Evolutionary conservation across 2,888 invertebrate genomes (phyloP).

Genomic region (Parnassius apollo): DNA sequence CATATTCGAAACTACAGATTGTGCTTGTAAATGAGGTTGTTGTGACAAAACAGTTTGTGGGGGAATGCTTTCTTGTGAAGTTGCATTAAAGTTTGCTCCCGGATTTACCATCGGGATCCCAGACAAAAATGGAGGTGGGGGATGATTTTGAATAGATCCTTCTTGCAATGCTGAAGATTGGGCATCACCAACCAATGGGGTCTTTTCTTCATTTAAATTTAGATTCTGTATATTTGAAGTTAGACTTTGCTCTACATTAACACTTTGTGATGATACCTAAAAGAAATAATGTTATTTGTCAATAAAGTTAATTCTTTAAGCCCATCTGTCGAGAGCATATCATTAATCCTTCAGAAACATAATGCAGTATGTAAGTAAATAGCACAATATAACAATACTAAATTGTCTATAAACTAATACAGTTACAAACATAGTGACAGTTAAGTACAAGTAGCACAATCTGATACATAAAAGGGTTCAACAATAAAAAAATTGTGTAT

Average conservation of each 20-base stretch:
- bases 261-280: conserved; percentile 47
- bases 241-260: conserved; percentile 44
- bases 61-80: conserved; percentile 35
- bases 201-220: conserved; percentile 54
- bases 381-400: too few relatives aligned
- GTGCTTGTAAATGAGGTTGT: conserved; percentile 53
- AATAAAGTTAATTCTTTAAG: not conserved
- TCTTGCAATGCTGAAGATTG: conserved; percentile 42
- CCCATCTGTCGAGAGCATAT: too few relatives aligned
- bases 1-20: conserved; percentile 71
- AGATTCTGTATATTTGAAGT: conserved; percentile 53
- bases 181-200: conserved; percentile 47
- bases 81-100: conserved; percentile 39
- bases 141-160: conserved; percentile 35
- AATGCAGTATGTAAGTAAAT: too few relatives aligned
- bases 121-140: conserved; percentile 71
- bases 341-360: too few relatives aligned
- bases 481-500: too few relatives aligned
- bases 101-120: conserved; percentile 79
- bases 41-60: conserved; percentile 38
- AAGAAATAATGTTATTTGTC: not conserved
- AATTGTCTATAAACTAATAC: too few relatives aligned
- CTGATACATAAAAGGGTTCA: too few relatives aligned
- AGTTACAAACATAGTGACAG: too few relatives aligned
- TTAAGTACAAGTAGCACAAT: too few relatives aligned